A percentile compares a stretch with the other conserved stretches of the same genome.
Conservation (phyloP, 2,888 invertebrate species). For the Aleiodes alternator region DNA sequence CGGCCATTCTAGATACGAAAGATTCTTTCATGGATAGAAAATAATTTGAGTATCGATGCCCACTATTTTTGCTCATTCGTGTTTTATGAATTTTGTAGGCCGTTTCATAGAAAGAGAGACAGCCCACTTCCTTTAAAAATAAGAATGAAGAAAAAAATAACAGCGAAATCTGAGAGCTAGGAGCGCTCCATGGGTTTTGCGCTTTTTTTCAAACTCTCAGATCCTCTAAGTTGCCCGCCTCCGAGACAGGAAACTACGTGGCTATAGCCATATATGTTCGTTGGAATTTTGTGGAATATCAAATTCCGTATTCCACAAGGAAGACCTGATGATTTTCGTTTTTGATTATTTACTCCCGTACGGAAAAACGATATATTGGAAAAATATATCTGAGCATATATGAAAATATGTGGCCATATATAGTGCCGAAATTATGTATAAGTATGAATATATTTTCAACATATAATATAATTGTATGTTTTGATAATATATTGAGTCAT, state of each 20-base stretch:
- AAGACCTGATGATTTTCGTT: not conserved
- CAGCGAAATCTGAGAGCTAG: constrained; percentile 60
- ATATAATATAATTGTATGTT: too few relatives aligned
- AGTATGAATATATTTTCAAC: too few relatives aligned
- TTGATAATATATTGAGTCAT: too few relatives aligned
- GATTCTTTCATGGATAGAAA: constrained; percentile 43
- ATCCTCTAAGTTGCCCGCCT: constrained; percentile 47
- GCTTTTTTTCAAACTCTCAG: constrained; percentile 45
- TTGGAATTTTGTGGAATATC: constrained; percentile 60
- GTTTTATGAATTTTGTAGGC: constrained; percentile 58
- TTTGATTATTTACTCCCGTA: too few relatives aligned
- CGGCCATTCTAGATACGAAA: constrained; percentile 39
- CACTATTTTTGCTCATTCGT: constrained; percentile 53
- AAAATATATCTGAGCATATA: too few relatives aligned
- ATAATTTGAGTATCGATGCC: constrained; percentile 29
- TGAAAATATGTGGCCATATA: too few relatives aligned
- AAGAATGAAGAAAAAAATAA: constrained; percentile 36
- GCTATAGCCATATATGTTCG: constrained; percentile 59
- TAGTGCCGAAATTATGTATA: too few relatives aligned
- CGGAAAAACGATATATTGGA: too few relatives aligned
- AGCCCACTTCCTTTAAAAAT: constrained; percentile 63
- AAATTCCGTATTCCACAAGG: constrained; percentile 54
- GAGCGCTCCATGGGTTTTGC: constrained; percentile 52
- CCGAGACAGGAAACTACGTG: constrained; percentile 58
- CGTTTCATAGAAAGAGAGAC: constrained; percentile 51